Evolutionary conservation across 2,888 invertebrate genomes (phyloP), one percentile per base, ranked within the genome.

Genomic region (Scelioninae gen. 1): DNA sequence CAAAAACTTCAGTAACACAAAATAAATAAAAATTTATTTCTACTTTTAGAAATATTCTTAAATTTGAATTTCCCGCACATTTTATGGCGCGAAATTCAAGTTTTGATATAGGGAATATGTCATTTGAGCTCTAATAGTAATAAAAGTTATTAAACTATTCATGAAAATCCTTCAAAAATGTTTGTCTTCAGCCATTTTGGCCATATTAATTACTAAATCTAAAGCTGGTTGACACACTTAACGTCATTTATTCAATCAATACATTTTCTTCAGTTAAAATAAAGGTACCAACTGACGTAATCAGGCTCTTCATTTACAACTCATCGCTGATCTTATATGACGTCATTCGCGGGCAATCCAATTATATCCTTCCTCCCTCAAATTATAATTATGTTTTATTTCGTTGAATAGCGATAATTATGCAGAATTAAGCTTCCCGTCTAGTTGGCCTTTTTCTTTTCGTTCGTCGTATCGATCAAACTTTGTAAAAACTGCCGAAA

Each of bases 401-500:
- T 63, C 55, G 47, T 49, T 63, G 45, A 71, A 71, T 71, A 40
- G 63, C 56, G 55, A 78, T 63, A 78, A 78, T 78, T 78, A 56
- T 63, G 69, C 60, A 40, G 47, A 69, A 71, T 69, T 53, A 38
- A 77, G 38, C 68, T 34, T 38, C 7, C n/a, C 31, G 13, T 55
- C 15, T 74, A 10, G 55, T 31, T 53, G 11, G 60, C n/a, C 38
- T 13, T 23, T 56, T 58, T 45, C 34, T 45, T 34, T 15, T 49
- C 56, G 13, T 47, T 9, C 32, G 40, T 5, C 13, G 75, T 82
- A 82, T 82, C 34, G 81, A 82, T 82, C 81, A 82, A 82, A 82
- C 76, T 23, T 75, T 75, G 56, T 75, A 66, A 76, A 71, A 82
- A 76, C 71, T 82, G 51, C 71, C 81, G 63, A 82, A 76, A 82